Percentiles rank a stretch among this genome's conserved stretches.
These are phyloP conservation scores for Diarsia mendica DNA, from an alignment of 2,888 invertebrate genomes.

Conservation along the genomic window DNA sequence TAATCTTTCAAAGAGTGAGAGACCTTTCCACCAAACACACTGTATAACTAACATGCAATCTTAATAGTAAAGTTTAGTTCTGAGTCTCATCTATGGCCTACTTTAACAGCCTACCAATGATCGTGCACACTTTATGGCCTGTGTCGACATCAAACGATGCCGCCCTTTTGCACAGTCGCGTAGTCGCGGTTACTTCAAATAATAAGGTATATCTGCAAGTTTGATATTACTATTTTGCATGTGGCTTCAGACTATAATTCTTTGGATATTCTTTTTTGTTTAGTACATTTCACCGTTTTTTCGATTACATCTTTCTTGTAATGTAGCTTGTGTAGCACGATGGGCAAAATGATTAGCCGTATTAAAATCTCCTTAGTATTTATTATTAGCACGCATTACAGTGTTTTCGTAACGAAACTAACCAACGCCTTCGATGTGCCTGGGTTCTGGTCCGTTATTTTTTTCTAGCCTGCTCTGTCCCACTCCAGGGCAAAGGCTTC, in stretches of 20 bases:
- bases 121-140: conserved; percentile 40
- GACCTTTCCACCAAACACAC: background rate
- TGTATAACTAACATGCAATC: background rate
- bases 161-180: conserved; percentile 46
- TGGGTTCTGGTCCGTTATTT: too few relatives aligned
- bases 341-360: background rate
- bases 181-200: conserved; percentile 40
- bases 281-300: background rate
- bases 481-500: too few relatives aligned
- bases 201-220: conserved; percentile 25
- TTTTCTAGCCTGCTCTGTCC: too few relatives aligned
- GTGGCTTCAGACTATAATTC: conserved; percentile 21
- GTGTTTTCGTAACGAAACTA: background rate
- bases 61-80: background rate
- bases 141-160: conserved; percentile 57
- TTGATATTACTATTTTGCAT: conserved; percentile 36
- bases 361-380: background rate
- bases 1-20: too few relatives aligned
- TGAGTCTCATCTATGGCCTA: conserved; percentile 20
- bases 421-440: too few relatives aligned
- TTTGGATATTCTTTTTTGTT: conserved; percentile 9
- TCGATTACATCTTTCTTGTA: background rate
- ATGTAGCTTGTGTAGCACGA: background rate
- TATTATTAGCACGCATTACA: background rate
- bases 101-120: conserved; percentile 19